phyloP scores from a whole-genome alignment of 2,888 invertebrate species.

The Incurvaria masculella region DNA sequence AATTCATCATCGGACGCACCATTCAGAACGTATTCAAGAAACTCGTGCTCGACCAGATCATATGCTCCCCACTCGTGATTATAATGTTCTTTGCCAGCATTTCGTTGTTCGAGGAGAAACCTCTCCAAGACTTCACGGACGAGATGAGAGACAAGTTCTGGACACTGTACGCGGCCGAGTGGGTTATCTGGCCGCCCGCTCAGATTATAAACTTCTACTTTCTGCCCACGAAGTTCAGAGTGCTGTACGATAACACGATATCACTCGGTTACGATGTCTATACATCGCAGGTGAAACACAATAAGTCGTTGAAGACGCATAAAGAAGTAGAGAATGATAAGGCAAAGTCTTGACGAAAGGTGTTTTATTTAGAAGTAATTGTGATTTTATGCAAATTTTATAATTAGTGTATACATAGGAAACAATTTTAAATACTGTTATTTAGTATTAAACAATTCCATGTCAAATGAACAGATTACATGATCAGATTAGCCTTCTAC shows the following conservation, averaged over 20 bases:
- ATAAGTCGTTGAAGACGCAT: slow-evolving; percentile 20
- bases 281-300: slow-evolving; percentile 76
- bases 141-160: slow-evolving; percentile 73
- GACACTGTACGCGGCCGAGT: slow-evolving; percentile 81
- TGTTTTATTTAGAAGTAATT: no score
- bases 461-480: no score
- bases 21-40: slow-evolving; percentile 68
- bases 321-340: neutral
- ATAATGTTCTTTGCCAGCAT: slow-evolving; percentile 73
- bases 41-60: slow-evolving; percentile 75
- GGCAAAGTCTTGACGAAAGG: neutral
- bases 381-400: neutral
- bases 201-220: slow-evolving; percentile 91
- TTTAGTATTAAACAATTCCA: no score
- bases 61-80: slow-evolving; percentile 81
- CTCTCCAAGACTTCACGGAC: slow-evolving; percentile 56
- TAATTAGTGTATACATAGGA: neutral
- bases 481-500: no score
- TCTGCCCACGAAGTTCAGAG: slow-evolving; percentile 76
- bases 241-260: slow-evolving; percentile 82
- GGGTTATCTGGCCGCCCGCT: slow-evolving; percentile 91
- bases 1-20: slow-evolving; percentile 64
- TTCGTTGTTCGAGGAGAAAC: slow-evolving; percentile 66
- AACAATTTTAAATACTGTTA: no score
- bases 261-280: slow-evolving; percentile 85